These are phyloP conservation scores for Oxyura jamaicensis DNA, from an alignment of 2,113 vertebrate species.

Conservation along the genomic window DNA sequence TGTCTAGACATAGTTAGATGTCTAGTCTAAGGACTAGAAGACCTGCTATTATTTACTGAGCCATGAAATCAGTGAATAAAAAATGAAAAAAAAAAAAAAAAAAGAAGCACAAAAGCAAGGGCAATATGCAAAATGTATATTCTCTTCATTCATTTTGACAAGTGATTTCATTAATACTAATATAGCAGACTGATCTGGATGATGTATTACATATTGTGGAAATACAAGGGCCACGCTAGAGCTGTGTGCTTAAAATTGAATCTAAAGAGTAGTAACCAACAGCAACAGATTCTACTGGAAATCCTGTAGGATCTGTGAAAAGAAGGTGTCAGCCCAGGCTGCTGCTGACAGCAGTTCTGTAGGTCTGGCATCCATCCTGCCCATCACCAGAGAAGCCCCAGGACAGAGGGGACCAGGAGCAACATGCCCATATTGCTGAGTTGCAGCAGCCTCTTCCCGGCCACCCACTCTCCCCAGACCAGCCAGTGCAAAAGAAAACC, in stretches of 20 bases:
- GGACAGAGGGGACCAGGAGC: background rate
- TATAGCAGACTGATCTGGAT: background rate
- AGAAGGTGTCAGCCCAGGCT: background rate
- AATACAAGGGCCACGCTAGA: background rate
- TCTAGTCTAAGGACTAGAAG: background rate
- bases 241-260: background rate
- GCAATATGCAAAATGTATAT: background rate
- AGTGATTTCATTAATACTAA: background rate
- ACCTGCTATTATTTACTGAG: background rate
- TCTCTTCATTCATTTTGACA: background rate
- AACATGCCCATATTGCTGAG: background rate
- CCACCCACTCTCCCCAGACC: background rate
- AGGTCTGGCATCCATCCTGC: background rate
- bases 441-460: background rate
- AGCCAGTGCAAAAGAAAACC: background rate
- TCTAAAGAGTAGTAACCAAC: background rate
- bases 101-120: background rate
- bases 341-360: background rate
- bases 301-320: background rate
- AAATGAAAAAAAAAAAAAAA: background rate
- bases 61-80: background rate
- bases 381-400: rapidly evolving
- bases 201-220: background rate
- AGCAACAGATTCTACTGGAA: background rate
- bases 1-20: no score